These are phyloP conservation scores for Paracentrotus lividus DNA, from an alignment of 53 echinoderm and acorn worm species.

Conservation along the genomic window DNA sequence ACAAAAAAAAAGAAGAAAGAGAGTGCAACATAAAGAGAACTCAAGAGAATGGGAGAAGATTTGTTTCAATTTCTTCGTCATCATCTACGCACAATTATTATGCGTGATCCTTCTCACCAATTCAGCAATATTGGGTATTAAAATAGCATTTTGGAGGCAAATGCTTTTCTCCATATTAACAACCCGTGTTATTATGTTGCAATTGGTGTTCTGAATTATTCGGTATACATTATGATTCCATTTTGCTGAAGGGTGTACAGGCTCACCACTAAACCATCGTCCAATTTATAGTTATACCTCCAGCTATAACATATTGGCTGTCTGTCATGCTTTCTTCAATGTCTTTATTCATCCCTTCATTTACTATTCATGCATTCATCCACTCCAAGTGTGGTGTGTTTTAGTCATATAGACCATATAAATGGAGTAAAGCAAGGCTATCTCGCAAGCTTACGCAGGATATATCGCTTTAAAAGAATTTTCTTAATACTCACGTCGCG, in stretches of 20 bases:
- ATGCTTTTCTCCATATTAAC: too few relatives aligned
- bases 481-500: too few relatives aligned
- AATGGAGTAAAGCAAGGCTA: neutral
- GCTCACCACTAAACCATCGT: neutral
- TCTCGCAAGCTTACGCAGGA: neutral
- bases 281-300: neutral
- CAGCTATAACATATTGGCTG: neutral
- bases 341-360: neutral
- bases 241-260: too few relatives aligned
- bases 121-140: too few relatives aligned
- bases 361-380: neutral
- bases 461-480: neutral
- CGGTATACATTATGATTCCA: too few relatives aligned
- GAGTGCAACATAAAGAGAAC: too few relatives aligned
- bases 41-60: neutral
- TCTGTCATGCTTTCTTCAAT: neutral
- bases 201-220: too few relatives aligned
- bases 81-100: too few relatives aligned
- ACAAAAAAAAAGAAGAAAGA: too few relatives aligned
- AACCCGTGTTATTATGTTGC: too few relatives aligned
- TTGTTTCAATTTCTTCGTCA: neutral
- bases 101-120: too few relatives aligned
- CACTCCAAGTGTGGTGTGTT: neutral
- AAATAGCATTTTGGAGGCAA: too few relatives aligned
- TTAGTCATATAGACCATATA: neutral